Conservation (phyloP, 1,140 invertebrate species). For the Arctopsyche grandis region DNA sequence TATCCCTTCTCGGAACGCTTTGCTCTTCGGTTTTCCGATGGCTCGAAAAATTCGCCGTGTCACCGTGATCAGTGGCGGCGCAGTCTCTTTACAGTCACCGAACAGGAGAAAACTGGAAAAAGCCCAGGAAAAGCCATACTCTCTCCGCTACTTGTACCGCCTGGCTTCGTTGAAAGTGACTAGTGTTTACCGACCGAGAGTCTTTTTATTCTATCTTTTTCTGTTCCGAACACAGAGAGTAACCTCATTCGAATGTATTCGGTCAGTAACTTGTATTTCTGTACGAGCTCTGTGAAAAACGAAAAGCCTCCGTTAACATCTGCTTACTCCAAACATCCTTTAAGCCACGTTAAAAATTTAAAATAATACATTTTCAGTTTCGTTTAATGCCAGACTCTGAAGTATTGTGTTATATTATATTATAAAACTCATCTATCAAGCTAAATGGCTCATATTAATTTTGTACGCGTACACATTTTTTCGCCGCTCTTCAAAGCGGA, state of each 20-base stretch:
- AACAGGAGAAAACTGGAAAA: neutral
- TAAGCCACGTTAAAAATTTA: too few species aligned
- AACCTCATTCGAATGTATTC: constrained; percentile 12
- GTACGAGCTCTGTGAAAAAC: neutral
- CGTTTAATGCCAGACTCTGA: too few species aligned
- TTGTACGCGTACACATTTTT: neutral
- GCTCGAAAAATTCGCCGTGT: constrained; percentile 17
- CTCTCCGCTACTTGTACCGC: neutral
- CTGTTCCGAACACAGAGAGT: neutral
- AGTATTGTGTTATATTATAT: neutral
- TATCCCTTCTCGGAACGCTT: neutral
- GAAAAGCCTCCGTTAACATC: too few species aligned
- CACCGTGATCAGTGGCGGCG: constrained; percentile 13
- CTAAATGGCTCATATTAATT: constrained; percentile 11
- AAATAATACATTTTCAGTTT: too few species aligned
- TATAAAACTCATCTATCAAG: constrained; percentile 14
- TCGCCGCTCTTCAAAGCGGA: neutral
- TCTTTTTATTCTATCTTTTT: constrained; percentile 12
- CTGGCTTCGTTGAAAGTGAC: constrained; percentile 27
- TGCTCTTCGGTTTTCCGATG: constrained; percentile 18
- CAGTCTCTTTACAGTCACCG: neutral
- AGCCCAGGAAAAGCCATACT: neutral
- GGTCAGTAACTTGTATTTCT: neutral
- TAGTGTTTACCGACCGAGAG: constrained; percentile 33
- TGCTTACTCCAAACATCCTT: too few species aligned